Evolutionary conservation across 2,888 invertebrate genomes (phyloP).

Genomic region (Muschampia plurimacula): DNA sequence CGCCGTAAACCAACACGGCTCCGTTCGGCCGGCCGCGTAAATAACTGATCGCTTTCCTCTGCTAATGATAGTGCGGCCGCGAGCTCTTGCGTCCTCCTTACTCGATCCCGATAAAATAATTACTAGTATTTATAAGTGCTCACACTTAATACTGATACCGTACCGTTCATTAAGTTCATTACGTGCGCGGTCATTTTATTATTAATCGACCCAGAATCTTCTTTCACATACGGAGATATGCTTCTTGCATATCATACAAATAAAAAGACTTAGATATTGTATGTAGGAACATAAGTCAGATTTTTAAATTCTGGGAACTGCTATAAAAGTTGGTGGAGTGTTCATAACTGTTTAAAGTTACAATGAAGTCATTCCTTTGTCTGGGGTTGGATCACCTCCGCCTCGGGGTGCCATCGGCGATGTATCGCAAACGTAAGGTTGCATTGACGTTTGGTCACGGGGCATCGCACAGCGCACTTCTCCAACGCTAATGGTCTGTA

Average conservation of each 20-base stretch:
- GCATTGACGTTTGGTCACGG: conserved; percentile 85
- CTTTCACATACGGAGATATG: background rate
- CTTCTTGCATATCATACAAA: background rate
- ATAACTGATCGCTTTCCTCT: conserved; percentile 83
- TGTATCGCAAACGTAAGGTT: conserved; percentile 61
- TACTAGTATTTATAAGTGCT: conserved; percentile 79
- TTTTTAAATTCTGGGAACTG: conserved; percentile 59
- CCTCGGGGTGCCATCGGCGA: conserved; percentile 69
- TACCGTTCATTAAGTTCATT: conserved; percentile 61
- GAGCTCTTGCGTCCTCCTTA: conserved; percentile 72
- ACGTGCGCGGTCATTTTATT: conserved; percentile 21
- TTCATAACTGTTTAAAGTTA: conserved; percentile 59
- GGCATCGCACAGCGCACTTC: conserved; percentile 64
- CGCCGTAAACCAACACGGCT: conserved; percentile 82
- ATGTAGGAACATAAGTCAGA: conserved; percentile 46
- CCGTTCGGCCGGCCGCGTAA: conserved; percentile 67
- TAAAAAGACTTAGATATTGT: conserved; percentile 44
- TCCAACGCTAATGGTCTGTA: conserved; percentile 59
- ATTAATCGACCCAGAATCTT: conserved; percentile 16
- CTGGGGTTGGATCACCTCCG: conserved; percentile 57
- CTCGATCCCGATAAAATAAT: conserved; percentile 80
- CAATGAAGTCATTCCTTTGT: conserved; percentile 83
- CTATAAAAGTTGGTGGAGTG: conserved; percentile 63
- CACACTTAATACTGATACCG: conserved; percentile 68
- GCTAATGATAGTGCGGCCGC: conserved; percentile 82